Percentiles rank a stretch among this genome's conserved stretches.
These are phyloP conservation scores for Belgica antarctica DNA, from an alignment of 2,888 invertebrate genomes.

Conservation along the genomic window DNA sequence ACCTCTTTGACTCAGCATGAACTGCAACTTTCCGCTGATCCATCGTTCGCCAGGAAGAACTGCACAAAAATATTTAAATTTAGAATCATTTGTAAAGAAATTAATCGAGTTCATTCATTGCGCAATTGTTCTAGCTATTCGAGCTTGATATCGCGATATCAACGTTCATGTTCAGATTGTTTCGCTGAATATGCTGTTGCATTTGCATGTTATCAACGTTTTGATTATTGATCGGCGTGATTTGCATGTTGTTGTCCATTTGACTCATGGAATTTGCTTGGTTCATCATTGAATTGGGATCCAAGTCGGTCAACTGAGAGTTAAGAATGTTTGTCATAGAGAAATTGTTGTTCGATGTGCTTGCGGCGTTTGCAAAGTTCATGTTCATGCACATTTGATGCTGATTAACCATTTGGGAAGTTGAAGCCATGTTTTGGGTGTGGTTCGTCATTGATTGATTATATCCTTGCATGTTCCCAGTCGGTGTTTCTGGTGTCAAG, in stretches of 20 bases:
- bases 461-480: neutral
- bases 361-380: neutral
- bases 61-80: too few species aligned
- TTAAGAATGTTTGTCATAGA: slow-evolving; percentile 38
- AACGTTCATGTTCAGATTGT: neutral
- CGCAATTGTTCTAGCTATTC: slow-evolving; percentile 22
- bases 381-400: slow-evolving; percentile 32
- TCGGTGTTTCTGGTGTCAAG: neutral
- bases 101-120: slow-evolving; percentile 29
- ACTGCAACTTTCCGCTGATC: slow-evolving; percentile 56
- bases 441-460: slow-evolving; percentile 34
- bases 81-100: too few species aligned
- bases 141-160: slow-evolving; percentile 21
- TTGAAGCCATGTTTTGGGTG: slow-evolving; percentile 19
- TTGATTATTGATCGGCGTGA: slow-evolving; percentile 47
- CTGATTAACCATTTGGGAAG: slow-evolving; percentile 29
- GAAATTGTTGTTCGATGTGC: slow-evolving; percentile 18
- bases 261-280: neutral
- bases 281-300: neutral
- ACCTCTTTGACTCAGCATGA: slow-evolving; percentile 56
- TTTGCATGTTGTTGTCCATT: slow-evolving; percentile 46
- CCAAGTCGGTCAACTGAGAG: slow-evolving; percentile 13
- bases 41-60: slow-evolving; percentile 56
- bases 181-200: slow-evolving; percentile 6
- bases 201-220: slow-evolving; percentile 16